Percentiles rank a stretch among this genome's conserved stretches.
These are phyloP conservation scores for Elymnias hypermnestra DNA, from an alignment of 1,140 invertebrate species.

Conservation along the genomic window DNA sequence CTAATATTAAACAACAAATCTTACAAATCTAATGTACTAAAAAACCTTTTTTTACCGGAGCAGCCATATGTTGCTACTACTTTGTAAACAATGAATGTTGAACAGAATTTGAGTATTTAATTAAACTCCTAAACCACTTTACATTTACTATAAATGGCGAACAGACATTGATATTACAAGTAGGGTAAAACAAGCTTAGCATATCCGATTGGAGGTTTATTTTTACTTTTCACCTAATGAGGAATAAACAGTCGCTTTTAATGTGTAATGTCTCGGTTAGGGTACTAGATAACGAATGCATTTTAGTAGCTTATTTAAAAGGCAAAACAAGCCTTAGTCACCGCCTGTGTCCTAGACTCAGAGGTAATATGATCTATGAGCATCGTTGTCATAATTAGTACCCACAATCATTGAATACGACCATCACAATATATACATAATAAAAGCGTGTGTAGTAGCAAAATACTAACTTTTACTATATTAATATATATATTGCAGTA, in stretches of 20 bases:
- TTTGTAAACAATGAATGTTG: too few species aligned
- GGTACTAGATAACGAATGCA: constrained; percentile 12
- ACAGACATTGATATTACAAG: constrained; percentile 24
- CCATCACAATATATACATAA: too few species aligned
- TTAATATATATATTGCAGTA: too few species aligned
- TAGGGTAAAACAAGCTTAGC: constrained; percentile 26
- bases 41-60: too few species aligned
- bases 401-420: neutral
- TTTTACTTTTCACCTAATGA: constrained; percentile 28
- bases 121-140: neutral
- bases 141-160: constrained; percentile 18
- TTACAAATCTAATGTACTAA: neutral
- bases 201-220: constrained; percentile 21
- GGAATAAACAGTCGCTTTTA: constrained; percentile 14
- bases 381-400: constrained; percentile 1
- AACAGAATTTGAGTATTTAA: neutral
- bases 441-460: too few species aligned
- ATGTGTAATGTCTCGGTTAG: constrained; percentile 17
- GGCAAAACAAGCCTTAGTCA: constrained; percentile 11
- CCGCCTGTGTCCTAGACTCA: constrained; percentile 14
- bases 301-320: constrained; percentile 20
- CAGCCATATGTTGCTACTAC: too few species aligned
- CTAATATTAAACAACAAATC: too few species aligned
- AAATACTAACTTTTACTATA: too few species aligned
- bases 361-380: constrained; percentile 7